Percentiles rank a stretch among this genome's conserved stretches.
phyloP scores from a whole-genome alignment of 2,797 vertebrate genomes.

The Tauraco hartlaubi region DNA sequence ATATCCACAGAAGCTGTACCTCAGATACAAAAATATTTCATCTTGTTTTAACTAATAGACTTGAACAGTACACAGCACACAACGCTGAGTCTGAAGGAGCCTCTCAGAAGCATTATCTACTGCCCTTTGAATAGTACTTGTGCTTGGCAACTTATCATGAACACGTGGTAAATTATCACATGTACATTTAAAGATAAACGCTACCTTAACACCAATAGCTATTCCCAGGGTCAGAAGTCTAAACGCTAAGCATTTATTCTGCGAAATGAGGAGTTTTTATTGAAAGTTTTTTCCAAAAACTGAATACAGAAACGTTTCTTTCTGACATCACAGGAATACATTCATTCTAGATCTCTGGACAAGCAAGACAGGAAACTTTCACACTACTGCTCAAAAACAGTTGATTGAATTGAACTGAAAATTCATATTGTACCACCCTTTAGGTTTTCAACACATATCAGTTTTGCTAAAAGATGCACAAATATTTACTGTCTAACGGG shows the following conservation, averaged over 20 bases:
- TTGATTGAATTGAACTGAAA: not conserved
- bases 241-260: not conserved
- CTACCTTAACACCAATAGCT: not conserved
- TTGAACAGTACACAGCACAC: not conserved
- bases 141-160: not conserved
- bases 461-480: not conserved
- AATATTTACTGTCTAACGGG: not conserved
- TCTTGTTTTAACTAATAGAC: not conserved
- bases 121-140: constrained; percentile 1
- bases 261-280: not conserved
- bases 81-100: not conserved
- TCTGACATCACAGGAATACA: not conserved
- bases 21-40: not conserved
- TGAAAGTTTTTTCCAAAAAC: not conserved
- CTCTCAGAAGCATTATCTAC: not conserved
- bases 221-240: not conserved
- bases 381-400: not conserved
- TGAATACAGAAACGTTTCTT: not conserved
- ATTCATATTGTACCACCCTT: not conserved
- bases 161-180: constrained; percentile 19
- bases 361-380: not conserved
- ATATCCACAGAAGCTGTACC: not conserved
- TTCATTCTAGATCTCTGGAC: not conserved
- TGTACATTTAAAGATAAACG: constrained; percentile 38
- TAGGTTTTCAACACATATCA: not conserved